phyloP scores from a whole-genome alignment of 2,113 vertebrate genomes.

The Oreochromis niloticus region DNA sequence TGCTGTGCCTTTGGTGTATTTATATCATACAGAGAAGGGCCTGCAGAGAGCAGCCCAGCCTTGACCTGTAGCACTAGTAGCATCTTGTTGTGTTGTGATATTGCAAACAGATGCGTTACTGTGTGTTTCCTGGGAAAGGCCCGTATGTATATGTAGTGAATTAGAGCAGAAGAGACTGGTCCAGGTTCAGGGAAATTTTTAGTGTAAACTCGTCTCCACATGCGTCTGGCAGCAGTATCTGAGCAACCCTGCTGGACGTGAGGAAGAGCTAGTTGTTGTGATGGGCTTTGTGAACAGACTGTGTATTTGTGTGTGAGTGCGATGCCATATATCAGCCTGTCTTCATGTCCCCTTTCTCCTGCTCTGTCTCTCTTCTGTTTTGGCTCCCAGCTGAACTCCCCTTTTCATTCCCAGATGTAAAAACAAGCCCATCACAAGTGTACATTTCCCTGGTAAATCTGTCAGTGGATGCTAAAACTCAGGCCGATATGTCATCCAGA shows the following conservation, averaged over 20 bases:
- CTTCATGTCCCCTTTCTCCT: neutral
- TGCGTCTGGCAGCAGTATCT: neutral
- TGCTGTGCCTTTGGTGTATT: neutral
- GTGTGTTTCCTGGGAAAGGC: neutral
- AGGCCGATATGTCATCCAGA: constrained; percentile 15
- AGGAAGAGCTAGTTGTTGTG: neutral
- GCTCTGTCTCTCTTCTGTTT: neutral
- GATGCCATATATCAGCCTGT: neutral
- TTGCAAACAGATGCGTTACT: constrained; percentile 21
- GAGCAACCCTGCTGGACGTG: neutral
- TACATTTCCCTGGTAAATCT: constrained; percentile 50
- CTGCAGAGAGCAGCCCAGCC: neutral
- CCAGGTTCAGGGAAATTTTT: neutral
- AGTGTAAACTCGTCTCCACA: neutral
- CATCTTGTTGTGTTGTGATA: constrained; percentile 20
- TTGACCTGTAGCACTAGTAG: neutral
- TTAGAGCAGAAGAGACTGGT: neutral
- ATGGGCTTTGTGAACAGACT: constrained; percentile 1
- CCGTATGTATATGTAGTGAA: neutral
- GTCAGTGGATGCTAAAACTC: constrained; percentile 42
- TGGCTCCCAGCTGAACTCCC: neutral
- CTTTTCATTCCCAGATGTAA: constrained; percentile 30
- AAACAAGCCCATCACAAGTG: constrained; percentile 34
- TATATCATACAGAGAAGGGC: neutral
- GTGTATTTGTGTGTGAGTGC: neutral